A percentile compares a stretch with the other conserved stretches of the same genome.
Evolutionary conservation across 1,140 invertebrate genomes (phyloP).

Genomic region (Cyclargus thomasi): DNA sequence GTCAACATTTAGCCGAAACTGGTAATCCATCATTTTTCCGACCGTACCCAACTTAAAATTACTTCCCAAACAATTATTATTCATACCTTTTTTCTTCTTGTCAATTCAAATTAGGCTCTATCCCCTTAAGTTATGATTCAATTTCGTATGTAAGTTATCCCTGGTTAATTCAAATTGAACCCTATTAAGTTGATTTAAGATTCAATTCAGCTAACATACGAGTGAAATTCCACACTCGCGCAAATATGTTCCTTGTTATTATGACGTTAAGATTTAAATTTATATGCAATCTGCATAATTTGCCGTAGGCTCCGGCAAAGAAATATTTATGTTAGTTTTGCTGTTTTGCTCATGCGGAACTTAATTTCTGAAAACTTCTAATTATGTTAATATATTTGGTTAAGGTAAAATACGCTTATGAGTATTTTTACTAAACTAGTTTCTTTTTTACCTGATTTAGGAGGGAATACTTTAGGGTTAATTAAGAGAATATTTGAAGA

Average conservation of each 20-base stretch:
- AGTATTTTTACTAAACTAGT: too few relatives aligned
- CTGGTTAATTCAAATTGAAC: background rate
- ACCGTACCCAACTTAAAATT: background rate
- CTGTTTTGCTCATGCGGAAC: background rate
- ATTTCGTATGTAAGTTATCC: background rate
- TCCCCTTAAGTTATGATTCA: background rate
- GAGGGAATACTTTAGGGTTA: too few relatives aligned
- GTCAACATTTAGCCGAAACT: background rate
- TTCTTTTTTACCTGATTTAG: too few relatives aligned
- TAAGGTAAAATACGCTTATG: too few relatives aligned
- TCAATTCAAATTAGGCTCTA: background rate
- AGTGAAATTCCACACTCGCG: background rate
- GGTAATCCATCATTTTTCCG: background rate
- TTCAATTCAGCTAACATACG: background rate
- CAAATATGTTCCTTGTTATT: conserved; percentile 13
- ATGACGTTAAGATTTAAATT: background rate
- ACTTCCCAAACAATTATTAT: background rate
- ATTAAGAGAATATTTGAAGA: too few relatives aligned
- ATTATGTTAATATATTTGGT: background rate
- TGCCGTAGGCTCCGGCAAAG: background rate
- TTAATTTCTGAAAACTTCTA: background rate
- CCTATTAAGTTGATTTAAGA: background rate
- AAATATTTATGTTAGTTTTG: background rate
- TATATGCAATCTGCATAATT: background rate
- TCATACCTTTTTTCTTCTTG: background rate